Conservation (phyloP, 2,797 vertebrate genomes). For the Sebastes matsubarae region DNA sequence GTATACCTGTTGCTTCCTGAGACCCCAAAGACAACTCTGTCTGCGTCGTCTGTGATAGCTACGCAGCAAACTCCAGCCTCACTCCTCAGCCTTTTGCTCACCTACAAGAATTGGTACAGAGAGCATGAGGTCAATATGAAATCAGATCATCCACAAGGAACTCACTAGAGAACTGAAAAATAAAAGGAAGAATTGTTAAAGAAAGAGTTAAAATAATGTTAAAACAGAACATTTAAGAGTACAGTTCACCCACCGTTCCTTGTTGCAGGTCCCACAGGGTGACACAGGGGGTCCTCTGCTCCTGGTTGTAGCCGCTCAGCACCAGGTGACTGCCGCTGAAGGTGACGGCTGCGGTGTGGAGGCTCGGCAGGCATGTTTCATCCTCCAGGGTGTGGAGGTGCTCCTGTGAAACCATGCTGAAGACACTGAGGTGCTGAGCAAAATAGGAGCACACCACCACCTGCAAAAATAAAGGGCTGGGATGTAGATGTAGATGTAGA, state of each 20-base stretch:
- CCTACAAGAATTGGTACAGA: conserved; percentile 24
- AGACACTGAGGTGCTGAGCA: conserved; percentile 63
- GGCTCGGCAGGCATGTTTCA: conserved; percentile 64
- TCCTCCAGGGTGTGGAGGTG: conserved; percentile 72
- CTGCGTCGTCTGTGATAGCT: conserved; percentile 60
- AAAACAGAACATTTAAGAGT: background rate
- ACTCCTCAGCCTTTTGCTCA: conserved; percentile 72
- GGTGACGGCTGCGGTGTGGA: conserved; percentile 65
- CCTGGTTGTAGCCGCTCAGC: conserved; percentile 68
- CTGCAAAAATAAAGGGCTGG: conserved; percentile 20
- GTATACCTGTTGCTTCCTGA: conserved; percentile 71
- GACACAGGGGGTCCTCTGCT: conserved; percentile 63
- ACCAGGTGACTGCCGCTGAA: conserved; percentile 56
- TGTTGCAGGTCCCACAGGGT: conserved; percentile 69
- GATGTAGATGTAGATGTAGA: background rate
- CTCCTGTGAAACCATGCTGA: conserved; percentile 64
- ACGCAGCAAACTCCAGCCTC: conserved; percentile 72
- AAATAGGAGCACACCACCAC: conserved; percentile 75
- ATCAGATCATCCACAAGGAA: background rate
- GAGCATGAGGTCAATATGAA: background rate
- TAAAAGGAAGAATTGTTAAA: background rate
- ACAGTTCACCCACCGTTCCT: conserved; percentile 21
- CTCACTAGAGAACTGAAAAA: background rate
- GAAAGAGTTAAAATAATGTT: background rate
- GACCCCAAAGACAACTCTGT: conserved; percentile 67